Percentiles rank a stretch among this genome's conserved stretches.
These are phyloP conservation scores for Corvus moneduloides DNA, from an alignment of 2,113 vertebrate species.

Conservation along the genomic window DNA sequence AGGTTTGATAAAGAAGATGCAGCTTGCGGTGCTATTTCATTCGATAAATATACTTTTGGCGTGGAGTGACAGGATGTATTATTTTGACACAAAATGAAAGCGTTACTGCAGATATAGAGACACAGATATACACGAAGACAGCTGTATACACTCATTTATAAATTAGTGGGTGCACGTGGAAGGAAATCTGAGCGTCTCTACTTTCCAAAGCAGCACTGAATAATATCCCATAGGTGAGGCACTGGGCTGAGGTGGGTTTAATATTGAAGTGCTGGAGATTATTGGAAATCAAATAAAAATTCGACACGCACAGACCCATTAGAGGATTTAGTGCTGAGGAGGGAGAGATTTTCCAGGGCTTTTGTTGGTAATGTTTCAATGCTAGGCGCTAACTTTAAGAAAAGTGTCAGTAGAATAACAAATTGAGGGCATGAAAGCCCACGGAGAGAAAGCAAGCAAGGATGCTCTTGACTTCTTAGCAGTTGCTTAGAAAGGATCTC, in stretches of 20 bases:
- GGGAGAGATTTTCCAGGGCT: conserved; percentile 61
- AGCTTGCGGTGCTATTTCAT: conserved; percentile 29
- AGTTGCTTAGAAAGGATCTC: conserved; percentile 68
- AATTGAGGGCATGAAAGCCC: conserved; percentile 72
- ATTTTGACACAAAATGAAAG: conserved; percentile 62
- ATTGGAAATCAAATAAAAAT: conserved; percentile 60
- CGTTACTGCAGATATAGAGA: conserved; percentile 25
- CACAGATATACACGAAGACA: conserved; percentile 14
- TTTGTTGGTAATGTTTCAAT: conserved; percentile 69
- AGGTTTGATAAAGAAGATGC: conserved; percentile 49
- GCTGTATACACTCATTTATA: conserved; percentile 46
- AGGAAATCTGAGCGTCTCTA: not conserved
- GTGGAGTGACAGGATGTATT: conserved; percentile 59
- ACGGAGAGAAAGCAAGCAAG: conserved; percentile 62
- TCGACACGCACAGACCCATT: conserved; percentile 63
- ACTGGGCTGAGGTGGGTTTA: not conserved
- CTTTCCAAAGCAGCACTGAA: not conserved
- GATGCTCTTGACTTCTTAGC: conserved; percentile 81
- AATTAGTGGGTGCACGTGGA: conserved; percentile 51
- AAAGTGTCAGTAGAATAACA: conserved; percentile 71
- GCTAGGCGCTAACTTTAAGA: conserved; percentile 65
- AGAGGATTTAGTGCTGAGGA: conserved; percentile 71
- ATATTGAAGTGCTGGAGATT: conserved; percentile 14
- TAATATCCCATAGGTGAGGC: conserved; percentile 33
- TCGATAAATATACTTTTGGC: conserved; percentile 44